These are phyloP conservation scores for Philonicus albiceps DNA, from an alignment of 2,888 invertebrate genomes.

Conservation along the genomic window DNA sequence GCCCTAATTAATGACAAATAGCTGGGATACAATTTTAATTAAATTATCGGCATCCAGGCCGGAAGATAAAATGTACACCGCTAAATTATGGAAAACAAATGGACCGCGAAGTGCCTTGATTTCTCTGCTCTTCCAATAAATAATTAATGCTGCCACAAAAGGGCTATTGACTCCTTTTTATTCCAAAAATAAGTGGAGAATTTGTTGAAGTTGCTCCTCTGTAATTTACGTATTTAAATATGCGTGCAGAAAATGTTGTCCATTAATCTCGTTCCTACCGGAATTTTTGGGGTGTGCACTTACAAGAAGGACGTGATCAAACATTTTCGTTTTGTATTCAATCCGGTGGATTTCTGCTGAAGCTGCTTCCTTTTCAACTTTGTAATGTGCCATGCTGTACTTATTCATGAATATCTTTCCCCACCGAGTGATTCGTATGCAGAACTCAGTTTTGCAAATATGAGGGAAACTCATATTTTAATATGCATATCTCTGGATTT, in stretches of 20 bases:
- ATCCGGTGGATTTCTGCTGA: not conserved
- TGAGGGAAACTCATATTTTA: not conserved
- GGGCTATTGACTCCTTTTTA: not conserved
- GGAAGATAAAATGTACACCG: not conserved
- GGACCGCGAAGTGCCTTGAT: not conserved
- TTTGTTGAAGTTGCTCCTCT: not conserved
- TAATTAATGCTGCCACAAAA: not conserved
- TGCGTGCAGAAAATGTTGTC: not conserved
- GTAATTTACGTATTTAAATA: not conserved
- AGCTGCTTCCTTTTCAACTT: not conserved
- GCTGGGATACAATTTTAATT: not conserved
- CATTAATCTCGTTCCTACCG: not conserved
- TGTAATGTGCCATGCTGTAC: not conserved
- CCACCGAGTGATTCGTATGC: not conserved
- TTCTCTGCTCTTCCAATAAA: not conserved
- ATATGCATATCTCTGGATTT: not conserved
- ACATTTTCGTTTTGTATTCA: not conserved
- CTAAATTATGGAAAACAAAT: not conserved
- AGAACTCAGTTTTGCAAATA: not conserved
- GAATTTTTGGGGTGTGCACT: not conserved
- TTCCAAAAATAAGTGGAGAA: not conserved
- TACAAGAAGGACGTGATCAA: not conserved
- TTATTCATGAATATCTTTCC: not conserved
- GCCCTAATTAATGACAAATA: not conserved
- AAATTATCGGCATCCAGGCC: not conserved